These are phyloP conservation scores for Entomobrya multifasciata DNA, from an alignment of 2,888 invertebrate species.

Conservation along the genomic window DNA sequence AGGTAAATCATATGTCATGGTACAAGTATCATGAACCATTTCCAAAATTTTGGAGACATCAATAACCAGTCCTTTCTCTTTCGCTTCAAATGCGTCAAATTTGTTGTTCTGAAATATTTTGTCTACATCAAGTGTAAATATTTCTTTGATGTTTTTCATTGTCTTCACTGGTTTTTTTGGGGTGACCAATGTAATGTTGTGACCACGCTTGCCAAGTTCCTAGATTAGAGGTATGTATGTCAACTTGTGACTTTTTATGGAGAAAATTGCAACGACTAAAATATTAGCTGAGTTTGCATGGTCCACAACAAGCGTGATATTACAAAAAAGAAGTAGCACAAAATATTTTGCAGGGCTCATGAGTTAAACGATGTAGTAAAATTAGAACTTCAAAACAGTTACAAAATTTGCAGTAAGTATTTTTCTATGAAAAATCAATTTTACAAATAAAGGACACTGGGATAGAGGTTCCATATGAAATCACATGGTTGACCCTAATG, in stretches of 20 bases:
- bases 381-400: too few relatives aligned
- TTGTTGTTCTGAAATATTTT: background rate
- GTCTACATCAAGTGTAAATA: conserved; percentile 55
- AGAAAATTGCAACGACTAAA: conserved; percentile 83
- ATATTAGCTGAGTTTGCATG: conserved; percentile 80
- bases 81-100: conserved; percentile 61
- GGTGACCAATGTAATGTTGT: conserved; percentile 83
- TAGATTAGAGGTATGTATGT: conserved; percentile 82
- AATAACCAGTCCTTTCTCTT: conserved; percentile 28
- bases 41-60: conserved; percentile 43
- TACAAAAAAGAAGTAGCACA: too few relatives aligned
- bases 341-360: too few relatives aligned
- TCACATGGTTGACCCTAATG: too few relatives aligned
- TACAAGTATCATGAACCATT: conserved; percentile 53
- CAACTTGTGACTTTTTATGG: conserved; percentile 83
- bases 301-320: background rate
- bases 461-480: too few relatives aligned
- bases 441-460: too few relatives aligned
- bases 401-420: too few relatives aligned
- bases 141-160: conserved; percentile 81
- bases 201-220: conserved; percentile 83
- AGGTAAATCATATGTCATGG: conserved; percentile 60
- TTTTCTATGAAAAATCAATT: too few relatives aligned
- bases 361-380: too few relatives aligned
- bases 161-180: conserved; percentile 81